Base-by-base conservation (phyloP, 2,888 invertebrate genomes). In the Clitarchus hookeri region DNA sequence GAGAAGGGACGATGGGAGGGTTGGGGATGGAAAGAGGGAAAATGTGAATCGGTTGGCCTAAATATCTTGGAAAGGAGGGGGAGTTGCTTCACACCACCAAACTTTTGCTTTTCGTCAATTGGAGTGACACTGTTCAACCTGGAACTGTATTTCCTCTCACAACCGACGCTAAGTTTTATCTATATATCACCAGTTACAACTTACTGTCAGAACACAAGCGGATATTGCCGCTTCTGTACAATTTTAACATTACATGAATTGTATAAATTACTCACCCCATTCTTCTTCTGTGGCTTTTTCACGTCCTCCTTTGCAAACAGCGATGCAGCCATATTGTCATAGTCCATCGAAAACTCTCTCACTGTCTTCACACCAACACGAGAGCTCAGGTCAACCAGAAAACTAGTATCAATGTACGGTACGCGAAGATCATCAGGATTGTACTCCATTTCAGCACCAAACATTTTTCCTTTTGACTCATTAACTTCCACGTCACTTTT, bases 301-400 rank as follows among this genome's bases (percentile, higher is more conserved):
- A 85, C 86, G n/a, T 84, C 83, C 77, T 87, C 86, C 83, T 84
- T 87, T 65, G 44, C 44, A 27, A 36, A 27, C 25, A 80, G 19
- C 44, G 86, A 19, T 8, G 87, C 88, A 25, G 87, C 84, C 19
- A 87, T 27, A n/a, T 88, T 88, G 79, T 89, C 91, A 89, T 93
- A 93, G 87, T 92, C 93, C 93, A 93, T 93, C 84, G 92, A 92
- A 89, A 93, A 93, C 86, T 92, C 92, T 25, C 91, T 91, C 0
- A 93, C 92, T 89, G 92, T 78, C 25, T 88, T 80, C 12, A 83
- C 83, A 19, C 87, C 86, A 48, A 23, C 53, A 4, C 84, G 27
- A 9, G 78, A 92, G 0, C 88, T 92, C 92, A 48, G 90, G 91
- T 0, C 91, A 91, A 44, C 93, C 89, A 88, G 92, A 91, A 2